Base-by-base conservation (phyloP, 2,888 invertebrate genomes). In the Pollenia griseotomentosa region DNA sequence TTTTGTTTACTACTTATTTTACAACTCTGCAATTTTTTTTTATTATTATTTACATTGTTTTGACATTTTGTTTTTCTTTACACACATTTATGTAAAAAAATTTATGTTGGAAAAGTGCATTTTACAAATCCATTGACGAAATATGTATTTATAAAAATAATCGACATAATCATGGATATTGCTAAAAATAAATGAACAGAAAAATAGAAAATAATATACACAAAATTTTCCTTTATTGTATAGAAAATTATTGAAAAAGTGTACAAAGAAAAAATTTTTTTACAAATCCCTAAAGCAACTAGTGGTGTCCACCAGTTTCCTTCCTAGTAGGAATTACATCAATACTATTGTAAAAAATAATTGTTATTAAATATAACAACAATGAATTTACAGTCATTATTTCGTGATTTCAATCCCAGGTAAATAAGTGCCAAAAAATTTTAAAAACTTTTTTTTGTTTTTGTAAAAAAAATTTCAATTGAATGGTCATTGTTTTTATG, bases 401-500 rank as follows among this genome's bases (percentile, higher is more conserved):
- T 97, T 94, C 96, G 97, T 94, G 97, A 98, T 94, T 98, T 97
- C 93, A 97, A 98, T 95, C 97, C 97, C 90, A 97, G 97, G 97
- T 97, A 94, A 93, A 88, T 74, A 55, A 16, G 19, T 40, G 16
- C 42, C 9, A 33, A 61, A n/a, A 42, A 61, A 2, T 16, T 53
- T 4, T 53, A 19, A 16, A 14, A 53, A 42, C 10, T 19, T 42
- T 19, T 46, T 9, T 40, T 12, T 23, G 9, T 12, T 1, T 66
- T 66, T 14, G 14, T 8, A 51, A 73, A 55, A 46, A 12, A 11
- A n/a, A 61, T 5, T 1, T 33, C 0, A 19, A 23, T n/a, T 11
- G 40, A 19, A 16, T 55, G 11, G 19, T 51, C 0, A n/a, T 77
- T 46, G 40, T 51, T 40, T 48, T 61, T 74, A 11, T 46, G 16